These are phyloP conservation scores for Temnothorax curvispinosus DNA, from an alignment of 1,140 invertebrate genomes.

Conservation along the genomic window DNA sequence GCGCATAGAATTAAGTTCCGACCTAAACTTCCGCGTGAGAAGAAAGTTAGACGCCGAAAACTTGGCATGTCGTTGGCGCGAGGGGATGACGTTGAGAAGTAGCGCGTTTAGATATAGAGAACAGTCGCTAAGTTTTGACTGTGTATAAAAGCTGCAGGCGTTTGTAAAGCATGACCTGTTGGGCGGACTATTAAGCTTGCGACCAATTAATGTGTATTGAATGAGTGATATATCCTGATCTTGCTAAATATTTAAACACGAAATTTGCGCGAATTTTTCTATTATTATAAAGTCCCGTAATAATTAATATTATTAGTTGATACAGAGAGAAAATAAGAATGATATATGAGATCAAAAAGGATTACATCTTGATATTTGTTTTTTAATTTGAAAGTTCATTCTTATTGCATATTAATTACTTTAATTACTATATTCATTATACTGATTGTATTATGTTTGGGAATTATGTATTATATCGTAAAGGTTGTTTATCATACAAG, in stretches of 20 bases:
- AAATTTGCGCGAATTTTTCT: background rate
- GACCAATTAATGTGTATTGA: background rate
- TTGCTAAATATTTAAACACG: background rate
- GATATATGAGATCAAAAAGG: constrained; percentile 5
- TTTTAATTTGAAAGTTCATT: background rate
- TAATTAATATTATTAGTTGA: background rate
- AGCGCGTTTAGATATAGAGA: constrained; percentile 36
- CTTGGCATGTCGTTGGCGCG: constrained; percentile 53
- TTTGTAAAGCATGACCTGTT: background rate
- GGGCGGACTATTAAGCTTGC: constrained; percentile 13
- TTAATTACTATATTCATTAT: background rate
- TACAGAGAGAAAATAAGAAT: background rate
- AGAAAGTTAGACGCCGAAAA: constrained; percentile 57
- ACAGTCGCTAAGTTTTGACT: constrained; percentile 38
- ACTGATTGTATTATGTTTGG: background rate
- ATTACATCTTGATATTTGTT: background rate
- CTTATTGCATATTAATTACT: background rate
- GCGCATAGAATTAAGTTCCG: constrained; percentile 55
- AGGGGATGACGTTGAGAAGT: constrained; percentile 18
- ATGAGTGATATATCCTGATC: background rate
- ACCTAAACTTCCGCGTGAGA: constrained; percentile 46
- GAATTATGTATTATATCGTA: background rate
- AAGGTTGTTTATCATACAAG: background rate
- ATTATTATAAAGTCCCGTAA: background rate
- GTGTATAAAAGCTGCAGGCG: constrained; percentile 41